Evolutionary conservation across 2,888 invertebrate species (phyloP).

Genomic region (Ryuthela nishihirai): DNA sequence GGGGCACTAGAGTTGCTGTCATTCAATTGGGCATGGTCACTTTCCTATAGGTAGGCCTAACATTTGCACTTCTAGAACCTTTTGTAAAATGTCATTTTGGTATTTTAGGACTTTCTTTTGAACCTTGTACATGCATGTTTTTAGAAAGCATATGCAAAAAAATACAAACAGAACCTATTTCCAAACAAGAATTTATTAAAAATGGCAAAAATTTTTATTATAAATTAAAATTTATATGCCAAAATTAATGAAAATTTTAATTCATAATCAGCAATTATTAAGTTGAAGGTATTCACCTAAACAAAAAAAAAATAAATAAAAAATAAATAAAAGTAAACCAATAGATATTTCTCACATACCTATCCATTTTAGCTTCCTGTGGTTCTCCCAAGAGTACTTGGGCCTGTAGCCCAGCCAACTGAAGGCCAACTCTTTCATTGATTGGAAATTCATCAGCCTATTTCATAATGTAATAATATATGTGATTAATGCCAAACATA

Average conservation of each 20-base stretch:
- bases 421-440: slow-evolving; percentile 88
- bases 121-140: no score
- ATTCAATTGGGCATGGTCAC: no score
- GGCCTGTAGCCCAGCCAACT: slow-evolving; percentile 88
- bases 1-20: no score
- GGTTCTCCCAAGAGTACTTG: slow-evolving; percentile 91
- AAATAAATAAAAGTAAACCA: not conserved
- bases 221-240: not conserved
- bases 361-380: slow-evolving; percentile 48
- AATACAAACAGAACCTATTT: no score
- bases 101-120: no score
- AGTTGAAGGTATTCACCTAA: not conserved
- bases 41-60: no score
- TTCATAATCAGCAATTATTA: not conserved
- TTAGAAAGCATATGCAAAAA: no score
- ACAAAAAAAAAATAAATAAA: not conserved
- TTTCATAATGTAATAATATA: no score
- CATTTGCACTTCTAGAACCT: no score
- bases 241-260: not conserved
- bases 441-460: slow-evolving; percentile 92
- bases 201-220: not conserved
- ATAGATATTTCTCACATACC: slow-evolving; percentile 27
- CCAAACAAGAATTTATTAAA: no score
- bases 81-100: no score
- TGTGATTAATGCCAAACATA: no score